Evolutionary conservation across 2,888 invertebrate species (phyloP).

Genomic region (Nycteola revayana): DNA sequence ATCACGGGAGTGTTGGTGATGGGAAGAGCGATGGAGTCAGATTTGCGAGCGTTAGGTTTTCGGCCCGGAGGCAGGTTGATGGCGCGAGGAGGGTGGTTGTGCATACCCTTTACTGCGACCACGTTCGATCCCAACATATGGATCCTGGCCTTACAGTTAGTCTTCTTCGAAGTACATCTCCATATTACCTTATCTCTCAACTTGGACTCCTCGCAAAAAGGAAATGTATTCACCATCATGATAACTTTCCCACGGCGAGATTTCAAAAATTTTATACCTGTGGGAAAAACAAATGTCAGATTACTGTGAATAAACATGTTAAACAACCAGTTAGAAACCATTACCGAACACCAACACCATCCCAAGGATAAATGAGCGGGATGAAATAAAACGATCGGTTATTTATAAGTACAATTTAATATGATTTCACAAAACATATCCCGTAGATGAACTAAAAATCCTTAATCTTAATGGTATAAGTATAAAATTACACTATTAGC

Average conservation of each 20-base stretch:
- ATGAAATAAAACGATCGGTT: slow-evolving; percentile 70
- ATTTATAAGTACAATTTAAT: slow-evolving; percentile 81
- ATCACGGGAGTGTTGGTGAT: slow-evolving; percentile 19
- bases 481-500: slow-evolving; percentile 74
- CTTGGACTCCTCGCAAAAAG: slow-evolving; percentile 79
- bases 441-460: slow-evolving; percentile 75
- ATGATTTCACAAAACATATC: slow-evolving; percentile 79
- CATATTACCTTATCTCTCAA: slow-evolving; percentile 77
- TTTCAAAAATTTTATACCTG: slow-evolving; percentile 78
- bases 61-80: slow-evolving; percentile 47
- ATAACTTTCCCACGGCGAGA: slow-evolving; percentile 78
- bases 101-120: slow-evolving; percentile 77
- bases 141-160: slow-evolving; percentile 76
- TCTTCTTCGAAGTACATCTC: slow-evolving; percentile 79
- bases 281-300: slow-evolving; percentile 56
- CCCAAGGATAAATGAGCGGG: slow-evolving; percentile 10
- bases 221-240: slow-evolving; percentile 80
- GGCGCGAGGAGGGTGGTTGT: slow-evolving; percentile 74
- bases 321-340: slow-evolving; percentile 5
- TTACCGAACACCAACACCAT: slow-evolving; percentile 12
- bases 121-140: slow-evolving; percentile 75
- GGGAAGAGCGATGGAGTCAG: slow-evolving; percentile 25
- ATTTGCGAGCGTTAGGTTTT: slow-evolving; percentile 35
- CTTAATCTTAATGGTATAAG: slow-evolving; percentile 72
- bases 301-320: slow-evolving; percentile 19